Base-by-base conservation (phyloP, 2,797 vertebrate genomes). In the Gadopsis marmoratus region DNA sequence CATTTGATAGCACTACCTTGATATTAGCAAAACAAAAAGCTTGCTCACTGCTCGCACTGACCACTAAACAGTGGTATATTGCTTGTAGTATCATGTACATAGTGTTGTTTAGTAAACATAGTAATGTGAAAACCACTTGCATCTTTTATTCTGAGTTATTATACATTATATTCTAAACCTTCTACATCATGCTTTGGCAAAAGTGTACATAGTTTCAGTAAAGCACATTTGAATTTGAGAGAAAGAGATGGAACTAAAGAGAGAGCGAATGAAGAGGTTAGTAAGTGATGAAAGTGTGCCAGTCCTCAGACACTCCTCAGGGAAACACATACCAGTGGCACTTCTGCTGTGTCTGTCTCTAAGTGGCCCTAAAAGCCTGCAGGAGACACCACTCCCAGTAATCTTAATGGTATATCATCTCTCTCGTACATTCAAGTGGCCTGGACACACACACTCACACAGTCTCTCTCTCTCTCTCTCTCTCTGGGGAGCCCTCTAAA, bases 361-460 rank as follows among this genome's bases (percentile, higher is more conserved):
- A 86, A 91, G 89, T 88, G 88, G 68, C 74, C 88, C 73, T 91
- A 86, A 92, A 90, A 85, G 83, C 86, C 60, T 81, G 67, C 50
- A 60, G 67, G 7, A 88, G 79, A 82, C 65, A 41, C 66, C 37
- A 14, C 84, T 65, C 60, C 56, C 61, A 50, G 76, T 83, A 80
- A 85, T 83, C 74, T 78, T 76, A 83, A 73, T 65, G 17, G 55
- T 54, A 66, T 61, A 83, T 86, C 71, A 51, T 77, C 64, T 78
- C 51, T 26, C 66, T 70, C 8, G 6, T 47, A 17, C 73, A 73
- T 71, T 68, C 26, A 77, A 79, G 78, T 79, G 54, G 39, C 39
- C 51, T 50, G 29, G 39, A 68, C 39, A 62, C 61, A 71, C 82
- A 45, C 66, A 50, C 76, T 43, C 51, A 58, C 56, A 53, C 62